Evolutionary conservation across 2,113 vertebrate species (phyloP).

Genomic region (Myxocyprinus asiaticus): DNA sequence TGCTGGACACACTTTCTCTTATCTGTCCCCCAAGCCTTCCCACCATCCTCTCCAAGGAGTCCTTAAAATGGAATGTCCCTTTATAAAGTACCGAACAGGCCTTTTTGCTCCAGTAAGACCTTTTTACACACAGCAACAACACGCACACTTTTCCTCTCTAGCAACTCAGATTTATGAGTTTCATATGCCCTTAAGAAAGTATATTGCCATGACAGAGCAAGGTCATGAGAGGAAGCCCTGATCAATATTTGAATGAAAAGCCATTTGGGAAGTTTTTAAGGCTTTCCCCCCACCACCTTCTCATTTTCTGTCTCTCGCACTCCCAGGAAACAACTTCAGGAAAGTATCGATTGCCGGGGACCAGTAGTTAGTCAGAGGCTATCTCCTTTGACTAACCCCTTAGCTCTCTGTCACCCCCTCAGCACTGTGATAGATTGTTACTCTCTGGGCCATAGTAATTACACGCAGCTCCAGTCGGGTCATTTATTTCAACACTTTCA

Average conservation of each 20-base stretch:
- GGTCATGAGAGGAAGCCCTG: slow-evolving; percentile 86
- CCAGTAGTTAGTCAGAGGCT: slow-evolving; percentile 99
- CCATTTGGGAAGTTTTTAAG: slow-evolving; percentile 94
- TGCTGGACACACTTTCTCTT: background rate
- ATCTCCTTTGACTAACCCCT: slow-evolving; percentile 99
- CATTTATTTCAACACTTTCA: slow-evolving; percentile 99
- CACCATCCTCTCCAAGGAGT: slow-evolving; percentile 10
- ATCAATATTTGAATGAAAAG: slow-evolving; percentile 91
- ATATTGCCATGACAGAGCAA: slow-evolving; percentile 83
- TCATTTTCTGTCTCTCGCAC: slow-evolving; percentile 30
- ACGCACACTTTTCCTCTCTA: slow-evolving; percentile 59
- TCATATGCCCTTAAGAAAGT: slow-evolving; percentile 85
- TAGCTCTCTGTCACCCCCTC: slow-evolving; percentile 86
- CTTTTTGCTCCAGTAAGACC: slow-evolving; percentile 64
- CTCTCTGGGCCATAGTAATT: slow-evolving; percentile 97
- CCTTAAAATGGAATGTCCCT: slow-evolving; percentile 57
- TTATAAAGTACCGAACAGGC: slow-evolving; percentile 60
- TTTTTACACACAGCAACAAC: slow-evolving; percentile 59
- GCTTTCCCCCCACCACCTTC: slow-evolving; percentile 60
- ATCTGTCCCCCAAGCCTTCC: slow-evolving; percentile 4
- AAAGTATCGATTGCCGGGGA: slow-evolving; percentile 91
- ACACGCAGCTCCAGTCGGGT: slow-evolving; percentile 90
- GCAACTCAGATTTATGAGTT: slow-evolving; percentile 85
- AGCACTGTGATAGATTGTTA: slow-evolving; percentile 93
- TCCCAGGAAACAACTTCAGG: slow-evolving; percentile 89